Evolutionary conservation across 2,113 vertebrate genomes (phyloP).

Genomic region (Proteles cristata): DNA sequence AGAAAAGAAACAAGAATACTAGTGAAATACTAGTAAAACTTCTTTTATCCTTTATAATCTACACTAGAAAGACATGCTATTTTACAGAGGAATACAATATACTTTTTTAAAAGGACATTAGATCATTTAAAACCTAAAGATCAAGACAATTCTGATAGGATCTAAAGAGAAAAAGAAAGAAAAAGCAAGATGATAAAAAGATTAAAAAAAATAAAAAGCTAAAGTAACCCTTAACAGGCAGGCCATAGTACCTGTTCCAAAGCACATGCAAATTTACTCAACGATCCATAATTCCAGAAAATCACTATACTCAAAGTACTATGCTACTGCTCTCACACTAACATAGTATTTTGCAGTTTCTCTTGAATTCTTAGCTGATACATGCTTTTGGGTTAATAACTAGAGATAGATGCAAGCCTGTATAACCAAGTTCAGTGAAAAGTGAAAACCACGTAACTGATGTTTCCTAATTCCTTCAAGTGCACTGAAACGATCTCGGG

Average conservation of each 20-base stretch:
- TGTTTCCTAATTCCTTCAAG: background rate
- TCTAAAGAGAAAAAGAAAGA: background rate
- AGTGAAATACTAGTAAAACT: background rate
- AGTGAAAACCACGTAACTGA: background rate
- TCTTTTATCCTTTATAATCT: background rate
- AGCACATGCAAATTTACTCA: background rate
- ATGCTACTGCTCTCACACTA: background rate
- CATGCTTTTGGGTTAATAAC: background rate
- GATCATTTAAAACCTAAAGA: background rate
- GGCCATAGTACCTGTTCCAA: background rate
- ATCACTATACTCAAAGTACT: background rate
- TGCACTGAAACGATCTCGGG: background rate
- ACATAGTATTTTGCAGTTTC: background rate
- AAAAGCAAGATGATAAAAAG: background rate
- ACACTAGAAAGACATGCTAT: background rate
- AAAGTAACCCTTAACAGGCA: background rate
- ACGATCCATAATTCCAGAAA: conserved; percentile 2
- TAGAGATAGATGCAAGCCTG: background rate
- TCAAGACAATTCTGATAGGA: background rate
- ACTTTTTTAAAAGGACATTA: background rate
- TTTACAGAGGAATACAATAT: background rate
- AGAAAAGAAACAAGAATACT: background rate
- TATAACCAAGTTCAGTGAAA: background rate
- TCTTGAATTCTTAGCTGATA: background rate
- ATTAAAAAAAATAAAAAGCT: background rate